Base-by-base conservation (phyloP, 2,888 invertebrate genomes). In the Melitaea athalia region DNA sequence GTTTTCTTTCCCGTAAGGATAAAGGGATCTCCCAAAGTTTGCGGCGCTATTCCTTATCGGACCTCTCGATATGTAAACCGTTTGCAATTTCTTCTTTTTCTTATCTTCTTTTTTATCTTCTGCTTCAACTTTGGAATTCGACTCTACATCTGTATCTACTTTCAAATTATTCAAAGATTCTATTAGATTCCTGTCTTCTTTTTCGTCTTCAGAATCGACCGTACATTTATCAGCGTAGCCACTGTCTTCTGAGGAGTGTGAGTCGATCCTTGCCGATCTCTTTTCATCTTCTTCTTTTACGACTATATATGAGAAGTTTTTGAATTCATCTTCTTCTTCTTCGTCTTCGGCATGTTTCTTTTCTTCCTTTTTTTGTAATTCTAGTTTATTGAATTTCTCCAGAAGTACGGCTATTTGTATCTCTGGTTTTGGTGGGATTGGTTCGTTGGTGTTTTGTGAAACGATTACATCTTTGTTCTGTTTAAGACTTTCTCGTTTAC, bases 211-310 rank as follows among this genome's bases (percentile, higher is more conserved):
- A 10, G 68, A 72, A 4, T 73, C 73, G 12, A 45, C 66, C 15
- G 65, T 55, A 10, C 70, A 66, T 53, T 80, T 81, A 3, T 90
- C 91, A 0, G 84, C 77, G 42, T 81, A 89, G 0, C 92, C 92
- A 38, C 91, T 91, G 74, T 91, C 91, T 52, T 85, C 81, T 0
- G 92, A 91, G 0, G 85, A 83, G 5, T 91, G 86, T 0, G 90
- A 90, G 14, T 85, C 78, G 1, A 84, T 84, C 49, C 88, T 82
- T 3, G 78, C 78, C 3, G 74, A 75, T 65, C 77, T 78, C 0
- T 76, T 71, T 0, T 85, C 81, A 2, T 85, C 85, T 49, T 85
- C 81, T 3, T 85, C 85, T 49, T 85, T 79, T 7, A 89, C 80
- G 0, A 81, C 71, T 77, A 84, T 85, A 52, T 78, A 79, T 0